These are phyloP conservation scores for Aphaenogaster rudis DNA, from an alignment of 1,140 invertebrate genomes.

Conservation along the genomic window DNA sequence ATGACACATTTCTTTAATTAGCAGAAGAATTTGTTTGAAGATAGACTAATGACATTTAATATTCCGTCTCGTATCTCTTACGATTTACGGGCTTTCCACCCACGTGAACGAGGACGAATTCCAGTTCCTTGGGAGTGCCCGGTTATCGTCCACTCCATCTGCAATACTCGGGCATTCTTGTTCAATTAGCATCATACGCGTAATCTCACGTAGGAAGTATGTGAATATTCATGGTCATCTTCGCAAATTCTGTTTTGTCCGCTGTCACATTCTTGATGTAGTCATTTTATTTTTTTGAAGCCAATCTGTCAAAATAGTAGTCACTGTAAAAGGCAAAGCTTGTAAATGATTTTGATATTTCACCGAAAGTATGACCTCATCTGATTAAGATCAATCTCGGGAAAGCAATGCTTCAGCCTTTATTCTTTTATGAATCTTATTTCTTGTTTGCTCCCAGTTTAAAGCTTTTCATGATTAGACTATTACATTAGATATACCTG, in stretches of 20 bases:
- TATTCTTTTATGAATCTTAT: background rate
- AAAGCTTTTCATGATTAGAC: background rate
- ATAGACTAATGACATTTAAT: slow-evolving; percentile 16
- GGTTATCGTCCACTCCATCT: slow-evolving; percentile 55
- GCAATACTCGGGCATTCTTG: background rate
- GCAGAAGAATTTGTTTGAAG: slow-evolving; percentile 1
- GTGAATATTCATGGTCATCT: background rate
- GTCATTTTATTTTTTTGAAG: background rate
- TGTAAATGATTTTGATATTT: too few species aligned
- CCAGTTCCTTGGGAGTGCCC: background rate
- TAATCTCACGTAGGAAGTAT: background rate
- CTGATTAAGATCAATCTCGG: too few species aligned
- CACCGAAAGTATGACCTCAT: too few species aligned
- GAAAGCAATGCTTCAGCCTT: too few species aligned
- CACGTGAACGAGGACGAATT: slow-evolving; percentile 53
- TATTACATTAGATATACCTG: background rate
- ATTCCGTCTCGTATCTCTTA: slow-evolving; percentile 43
- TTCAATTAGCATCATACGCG: slow-evolving; percentile 16
- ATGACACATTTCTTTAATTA: background rate
- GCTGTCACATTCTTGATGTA: slow-evolving; percentile 3
- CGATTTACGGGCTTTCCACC: slow-evolving; percentile 53
- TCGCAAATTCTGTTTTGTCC: slow-evolving; percentile 13
- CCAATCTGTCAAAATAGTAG: slow-evolving; percentile 9
- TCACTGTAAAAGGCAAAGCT: slow-evolving; percentile 20
- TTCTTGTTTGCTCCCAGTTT: background rate